Base-by-base conservation (phyloP, 2,797 vertebrate genomes). In the Ibycter americanus region DNA sequence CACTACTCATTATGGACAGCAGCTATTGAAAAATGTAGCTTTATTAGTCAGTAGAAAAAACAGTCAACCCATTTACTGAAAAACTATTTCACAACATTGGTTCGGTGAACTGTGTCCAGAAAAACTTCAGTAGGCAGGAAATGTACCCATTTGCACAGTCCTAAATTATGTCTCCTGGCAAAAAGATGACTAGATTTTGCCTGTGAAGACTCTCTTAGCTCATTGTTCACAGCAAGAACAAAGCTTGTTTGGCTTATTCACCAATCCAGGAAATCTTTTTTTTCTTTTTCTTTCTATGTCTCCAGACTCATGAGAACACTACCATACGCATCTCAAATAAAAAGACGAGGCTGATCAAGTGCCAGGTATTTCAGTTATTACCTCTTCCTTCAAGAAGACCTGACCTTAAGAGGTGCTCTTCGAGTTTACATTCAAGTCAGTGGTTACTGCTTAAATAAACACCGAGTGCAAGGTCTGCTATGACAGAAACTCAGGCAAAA, bases 111-210 rank as follows among this genome's bases (percentile, higher is more conserved):
- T 14, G 31, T 89, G 92, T 87, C 79, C 79, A 94, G 89, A 89
- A 93, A 95, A 91, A 86, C 55, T 65, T 92, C 89, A 54, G 49
- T 8, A 86, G 36, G 34, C 51, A 95, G 92, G 79, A 95, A 90
- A 90, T 65, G 49, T 82, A 74, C 36, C 31, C 32, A 8, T 93
- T 95, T 89, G 10, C 74, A 80, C 22, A 4, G 29, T 17, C 55
- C 42, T 73, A 40, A 88, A 74, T 87, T 91, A 93, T 91, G 94
- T 95, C 31, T 94, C 40, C 78, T 93, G 92, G 89, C 83, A 79
- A 52, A 88, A 92, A 78, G 27, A 32, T 2, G 6, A 52, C 34
- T 74, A 17, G 18, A 4, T 49, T 89, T 85, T 90, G 82, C 87
- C 79, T 78, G 7, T 81, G 79, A 95, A 95, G 93, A 88, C 49